Percentiles rank a stretch among this genome's conserved stretches.
Conservation (phyloP, 2,113 vertebrate genomes). For the Prochilodus magdalenae region DNA sequence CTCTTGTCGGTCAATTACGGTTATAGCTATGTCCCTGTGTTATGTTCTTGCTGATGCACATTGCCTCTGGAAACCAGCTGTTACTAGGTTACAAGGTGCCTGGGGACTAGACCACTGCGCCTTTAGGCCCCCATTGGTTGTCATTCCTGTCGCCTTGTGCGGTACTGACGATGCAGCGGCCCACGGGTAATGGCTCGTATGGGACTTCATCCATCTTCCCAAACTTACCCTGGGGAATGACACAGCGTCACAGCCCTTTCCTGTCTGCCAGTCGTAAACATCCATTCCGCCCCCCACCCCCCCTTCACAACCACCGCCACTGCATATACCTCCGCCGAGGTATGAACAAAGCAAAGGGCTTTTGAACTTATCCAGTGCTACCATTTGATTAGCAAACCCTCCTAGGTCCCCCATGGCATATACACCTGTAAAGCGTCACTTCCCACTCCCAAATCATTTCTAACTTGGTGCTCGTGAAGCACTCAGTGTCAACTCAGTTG, state of each 20-base stretch:
- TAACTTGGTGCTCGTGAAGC: no score
- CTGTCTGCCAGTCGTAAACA: background rate
- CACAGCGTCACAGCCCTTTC: slow-evolving; percentile 16
- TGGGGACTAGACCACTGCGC: slow-evolving; percentile 7
- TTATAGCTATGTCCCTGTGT: slow-evolving; percentile 38
- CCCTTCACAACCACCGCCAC: no score
- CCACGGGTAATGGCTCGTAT: slow-evolving; percentile 45
- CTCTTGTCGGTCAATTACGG: slow-evolving; percentile 1
- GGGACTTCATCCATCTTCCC: slow-evolving; percentile 50
- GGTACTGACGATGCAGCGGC: slow-evolving; percentile 19
- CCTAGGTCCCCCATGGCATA: background rate
- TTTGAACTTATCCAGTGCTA: background rate
- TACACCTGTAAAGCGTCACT: no score
- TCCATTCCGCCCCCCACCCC: background rate
- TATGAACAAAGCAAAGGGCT: background rate
- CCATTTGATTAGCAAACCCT: background rate
- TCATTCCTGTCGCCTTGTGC: slow-evolving; percentile 21
- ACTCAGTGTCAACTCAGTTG: no score
- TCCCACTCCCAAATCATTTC: no score
- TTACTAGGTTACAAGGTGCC: slow-evolving; percentile 52
- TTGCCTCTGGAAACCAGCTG: slow-evolving; percentile 48
- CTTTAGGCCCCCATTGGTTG: slow-evolving; percentile 32
- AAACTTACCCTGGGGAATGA: slow-evolving; percentile 20
- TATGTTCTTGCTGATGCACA: slow-evolving; percentile 51
- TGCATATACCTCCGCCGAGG: background rate